Evolutionary conservation across 2,797 vertebrate genomes (phyloP).

Genomic region (Mus spretus): DNA sequence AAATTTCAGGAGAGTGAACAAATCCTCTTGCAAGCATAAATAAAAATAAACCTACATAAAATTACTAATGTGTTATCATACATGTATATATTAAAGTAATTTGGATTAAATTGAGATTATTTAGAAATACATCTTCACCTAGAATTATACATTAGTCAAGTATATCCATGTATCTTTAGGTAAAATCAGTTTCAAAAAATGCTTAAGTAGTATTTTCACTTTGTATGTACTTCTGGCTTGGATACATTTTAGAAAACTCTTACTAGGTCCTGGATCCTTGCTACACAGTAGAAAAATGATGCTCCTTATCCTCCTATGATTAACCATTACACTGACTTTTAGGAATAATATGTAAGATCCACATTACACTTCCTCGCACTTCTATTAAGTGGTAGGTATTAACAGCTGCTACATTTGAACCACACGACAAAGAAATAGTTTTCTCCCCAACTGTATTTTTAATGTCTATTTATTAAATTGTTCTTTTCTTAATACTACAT

Average conservation of each 20-base stretch:
- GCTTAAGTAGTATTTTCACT: slow-evolving; percentile 37
- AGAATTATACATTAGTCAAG: slow-evolving; percentile 59
- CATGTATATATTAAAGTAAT: slow-evolving; percentile 23
- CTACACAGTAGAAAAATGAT: slow-evolving; percentile 50
- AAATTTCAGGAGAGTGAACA: neutral
- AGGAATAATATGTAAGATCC: slow-evolving; percentile 52
- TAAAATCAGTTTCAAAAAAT: slow-evolving; percentile 52
- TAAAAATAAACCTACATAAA: slow-evolving; percentile 49
- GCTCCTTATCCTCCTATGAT: slow-evolving; percentile 48
- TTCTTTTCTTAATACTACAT: slow-evolving; percentile 40
- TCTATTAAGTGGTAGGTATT: slow-evolving; percentile 23
- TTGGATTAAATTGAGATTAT: slow-evolving; percentile 53
- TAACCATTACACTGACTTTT: slow-evolving; percentile 31
- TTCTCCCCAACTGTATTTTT: neutral
- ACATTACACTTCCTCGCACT: neutral
- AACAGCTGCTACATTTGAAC: slow-evolving; percentile 52
- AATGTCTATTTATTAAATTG: slow-evolving; percentile 46
- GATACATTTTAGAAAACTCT: slow-evolving; percentile 51
- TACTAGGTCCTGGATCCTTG: neutral
- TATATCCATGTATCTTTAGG: neutral
- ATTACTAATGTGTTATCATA: slow-evolving; percentile 33
- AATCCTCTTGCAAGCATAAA: slow-evolving; percentile 35
- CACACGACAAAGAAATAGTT: slow-evolving; percentile 8
- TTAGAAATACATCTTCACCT: slow-evolving; percentile 23
- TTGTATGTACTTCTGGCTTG: slow-evolving; percentile 35